phyloP scores from a whole-genome alignment of 2,113 vertebrate species.

The Bagarius yarrelli region DNA sequence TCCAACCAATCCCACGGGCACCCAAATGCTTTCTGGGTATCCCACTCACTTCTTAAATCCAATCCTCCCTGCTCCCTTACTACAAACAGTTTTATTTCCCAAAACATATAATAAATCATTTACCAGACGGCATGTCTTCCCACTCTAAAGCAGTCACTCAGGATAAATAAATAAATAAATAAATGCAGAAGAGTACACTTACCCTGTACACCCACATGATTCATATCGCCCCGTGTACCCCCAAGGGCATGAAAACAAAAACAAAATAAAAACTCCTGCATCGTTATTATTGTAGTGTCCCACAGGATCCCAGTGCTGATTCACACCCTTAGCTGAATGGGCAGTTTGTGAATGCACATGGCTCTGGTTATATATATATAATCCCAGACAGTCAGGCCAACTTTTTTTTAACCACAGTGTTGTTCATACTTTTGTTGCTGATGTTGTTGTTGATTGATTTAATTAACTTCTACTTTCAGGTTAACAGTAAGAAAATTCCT shows the following conservation, averaged over 20 bases:
- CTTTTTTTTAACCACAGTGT: background rate
- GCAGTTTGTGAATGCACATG: background rate
- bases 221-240: background rate
- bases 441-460: too few species aligned
- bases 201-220: background rate
- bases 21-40: background rate
- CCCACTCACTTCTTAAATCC: background rate
- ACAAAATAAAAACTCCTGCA: background rate
- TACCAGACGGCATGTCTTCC: background rate
- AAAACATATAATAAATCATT: background rate
- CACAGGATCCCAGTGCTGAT: background rate
- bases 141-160: background rate
- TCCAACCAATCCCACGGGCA: background rate
- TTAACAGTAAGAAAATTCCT: too few species aligned
- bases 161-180: slow-evolving; percentile 6
- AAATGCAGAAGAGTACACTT: background rate
- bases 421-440: background rate
- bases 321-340: background rate
- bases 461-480: too few species aligned
- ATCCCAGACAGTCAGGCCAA: background rate
- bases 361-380: background rate
- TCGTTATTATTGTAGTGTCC: background rate
- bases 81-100: background rate
- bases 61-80: background rate
- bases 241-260: background rate